A percentile compares a stretch with the other conserved stretches of the same genome.
Evolutionary conservation across 2,797 vertebrate species (phyloP).

Genomic region (Pseudopleuronectes americanus): DNA sequence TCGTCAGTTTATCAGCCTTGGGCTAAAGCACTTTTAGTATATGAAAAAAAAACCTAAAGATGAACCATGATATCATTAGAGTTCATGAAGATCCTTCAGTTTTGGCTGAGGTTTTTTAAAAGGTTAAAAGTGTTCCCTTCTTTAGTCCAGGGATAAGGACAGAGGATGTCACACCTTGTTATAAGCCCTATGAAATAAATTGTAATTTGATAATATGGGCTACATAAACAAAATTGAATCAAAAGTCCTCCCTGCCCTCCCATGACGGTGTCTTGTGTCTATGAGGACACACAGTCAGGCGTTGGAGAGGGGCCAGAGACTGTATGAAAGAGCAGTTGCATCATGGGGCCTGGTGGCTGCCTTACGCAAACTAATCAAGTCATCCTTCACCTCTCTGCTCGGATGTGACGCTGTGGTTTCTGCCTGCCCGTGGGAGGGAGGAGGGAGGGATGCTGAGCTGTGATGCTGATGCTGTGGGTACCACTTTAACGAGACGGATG

Average conservation of each 20-base stretch:
- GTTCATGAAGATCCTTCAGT: too few relatives aligned
- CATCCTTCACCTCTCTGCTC: not conserved
- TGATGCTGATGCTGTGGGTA: conserved; percentile 67
- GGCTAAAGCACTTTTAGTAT: too few relatives aligned
- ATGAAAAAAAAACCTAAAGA: too few relatives aligned
- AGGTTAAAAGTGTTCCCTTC: too few relatives aligned
- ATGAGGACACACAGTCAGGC: conserved; percentile 21
- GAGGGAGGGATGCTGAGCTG: too few relatives aligned
- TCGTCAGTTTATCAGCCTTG: not conserved
- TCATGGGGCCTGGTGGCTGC: not conserved
- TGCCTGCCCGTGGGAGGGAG: not conserved
- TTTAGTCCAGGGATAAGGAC: too few relatives aligned
- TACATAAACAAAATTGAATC: conserved; percentile 1
- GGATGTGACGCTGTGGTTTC: conserved; percentile 46
- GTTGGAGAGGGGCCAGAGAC: not conserved
- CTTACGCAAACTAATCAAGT: not conserved
- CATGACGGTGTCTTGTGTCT: conserved; percentile 11
- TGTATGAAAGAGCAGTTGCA: conserved; percentile 15
- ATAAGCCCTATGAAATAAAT: too few relatives aligned
- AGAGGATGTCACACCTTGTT: too few relatives aligned
- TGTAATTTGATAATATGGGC: too few relatives aligned
- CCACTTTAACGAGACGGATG: conserved; percentile 71
- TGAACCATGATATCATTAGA: too few relatives aligned
- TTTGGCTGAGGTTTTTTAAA: too few relatives aligned
- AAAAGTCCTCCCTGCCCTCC: conserved; percentile 32